phyloP scores from a whole-genome alignment of 2,888 invertebrate genomes.

The Drosophila fulvimacula region DNA sequence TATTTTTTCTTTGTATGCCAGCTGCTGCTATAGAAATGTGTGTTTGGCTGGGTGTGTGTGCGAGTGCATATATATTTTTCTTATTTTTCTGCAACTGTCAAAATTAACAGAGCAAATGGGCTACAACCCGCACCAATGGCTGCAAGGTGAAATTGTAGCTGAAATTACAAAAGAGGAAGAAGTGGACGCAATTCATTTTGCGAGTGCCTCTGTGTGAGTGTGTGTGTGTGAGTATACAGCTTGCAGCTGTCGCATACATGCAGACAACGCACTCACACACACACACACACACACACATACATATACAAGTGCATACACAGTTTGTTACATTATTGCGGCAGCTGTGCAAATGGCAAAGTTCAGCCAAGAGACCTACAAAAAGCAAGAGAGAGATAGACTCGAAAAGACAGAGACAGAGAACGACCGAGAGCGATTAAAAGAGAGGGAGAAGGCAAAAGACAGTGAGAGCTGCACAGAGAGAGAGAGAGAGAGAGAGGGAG shows the following conservation, averaged over 20 bases:
- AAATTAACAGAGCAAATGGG: constrained; percentile 49
- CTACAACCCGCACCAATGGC: constrained; percentile 18
- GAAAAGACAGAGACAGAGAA: constrained; percentile 1
- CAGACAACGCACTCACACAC: constrained; percentile 38
- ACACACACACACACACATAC: neutral
- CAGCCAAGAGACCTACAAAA: constrained; percentile 57
- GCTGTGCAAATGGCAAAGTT: constrained; percentile 72
- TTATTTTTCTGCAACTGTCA: constrained; percentile 60
- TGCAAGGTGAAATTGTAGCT: constrained; percentile 61
- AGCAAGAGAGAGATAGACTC: constrained; percentile 7
- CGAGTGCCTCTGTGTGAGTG: constrained; percentile 5
- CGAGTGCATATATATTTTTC: constrained; percentile 39
- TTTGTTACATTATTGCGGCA: constrained; percentile 60
- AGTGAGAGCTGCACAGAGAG: constrained; percentile 5
- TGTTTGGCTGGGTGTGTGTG: constrained; percentile 11
- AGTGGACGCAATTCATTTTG: constrained; percentile 44
- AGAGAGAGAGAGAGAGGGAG: constrained; percentile 8
- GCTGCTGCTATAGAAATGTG: constrained; percentile 18
- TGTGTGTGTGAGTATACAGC: constrained; percentile 9
- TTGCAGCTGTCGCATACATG: constrained; percentile 42
- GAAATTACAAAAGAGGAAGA: constrained; percentile 58
- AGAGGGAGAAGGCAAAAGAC: neutral
- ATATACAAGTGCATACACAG: constrained; percentile 19
- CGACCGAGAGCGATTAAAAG: constrained; percentile 5
- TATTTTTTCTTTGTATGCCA: constrained; percentile 40